Percentiles rank a stretch among this genome's conserved stretches.
These are phyloP conservation scores for Balanococcus diminutus DNA, from an alignment of 2,888 invertebrate species.

Conservation along the genomic window DNA sequence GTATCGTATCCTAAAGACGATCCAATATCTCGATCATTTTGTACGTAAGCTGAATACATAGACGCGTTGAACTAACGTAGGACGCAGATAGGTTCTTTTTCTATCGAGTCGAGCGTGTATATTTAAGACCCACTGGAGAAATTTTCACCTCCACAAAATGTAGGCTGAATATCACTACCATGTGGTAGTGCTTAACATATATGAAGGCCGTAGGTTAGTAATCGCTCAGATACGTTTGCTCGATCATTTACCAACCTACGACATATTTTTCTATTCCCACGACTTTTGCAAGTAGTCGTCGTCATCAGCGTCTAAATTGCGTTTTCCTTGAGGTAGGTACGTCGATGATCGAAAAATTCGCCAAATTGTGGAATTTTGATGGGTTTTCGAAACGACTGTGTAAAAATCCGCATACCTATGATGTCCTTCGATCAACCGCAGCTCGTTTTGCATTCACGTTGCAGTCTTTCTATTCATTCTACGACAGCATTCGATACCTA, in stretches of 20 bases:
- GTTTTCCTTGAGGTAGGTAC: neutral
- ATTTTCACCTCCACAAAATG: slow-evolving; percentile 47
- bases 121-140: slow-evolving; percentile 36
- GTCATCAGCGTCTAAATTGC: neutral
- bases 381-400: no score
- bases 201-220: slow-evolving; percentile 49
- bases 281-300: slow-evolving; percentile 18
- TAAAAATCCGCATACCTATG: neutral
- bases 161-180: slow-evolving; percentile 33
- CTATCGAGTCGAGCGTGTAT: neutral
- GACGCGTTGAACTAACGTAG: neutral
- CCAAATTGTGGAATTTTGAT: neutral
- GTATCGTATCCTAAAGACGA: neutral
- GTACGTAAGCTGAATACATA: neutral
- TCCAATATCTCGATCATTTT: neutral
- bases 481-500: neutral
- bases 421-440: neutral
- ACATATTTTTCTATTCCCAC: slow-evolving; percentile 44
- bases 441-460: neutral
- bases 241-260: slow-evolving; percentile 29
- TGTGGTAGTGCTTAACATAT: slow-evolving; percentile 26
- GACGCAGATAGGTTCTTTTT: neutral
- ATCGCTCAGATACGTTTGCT: slow-evolving; percentile 35
- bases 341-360: neutral
- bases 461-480: no score